These are phyloP conservation scores for Eufriesea mexicana DNA, from an alignment of 1,140 invertebrate genomes.

Conservation along the genomic window DNA sequence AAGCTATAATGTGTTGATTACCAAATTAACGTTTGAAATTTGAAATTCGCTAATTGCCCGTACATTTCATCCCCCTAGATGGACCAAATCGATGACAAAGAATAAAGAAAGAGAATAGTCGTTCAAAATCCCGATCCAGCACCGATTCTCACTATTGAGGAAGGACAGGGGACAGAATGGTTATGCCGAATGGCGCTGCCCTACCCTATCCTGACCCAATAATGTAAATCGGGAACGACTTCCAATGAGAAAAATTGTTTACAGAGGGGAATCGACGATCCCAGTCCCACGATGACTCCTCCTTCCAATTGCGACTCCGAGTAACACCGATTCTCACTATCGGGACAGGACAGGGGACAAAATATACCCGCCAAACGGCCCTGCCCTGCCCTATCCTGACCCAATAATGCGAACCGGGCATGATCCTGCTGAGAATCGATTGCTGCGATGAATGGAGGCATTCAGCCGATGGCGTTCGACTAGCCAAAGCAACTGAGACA, in stretches of 20 bases:
- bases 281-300: not conserved
- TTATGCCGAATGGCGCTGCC: conserved; percentile 39
- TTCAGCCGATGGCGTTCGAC: not conserved
- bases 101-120: not conserved
- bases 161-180: conserved; percentile 51
- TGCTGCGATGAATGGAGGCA: not conserved
- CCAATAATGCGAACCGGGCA: conserved; percentile 50
- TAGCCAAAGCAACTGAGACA: not conserved
- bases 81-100: no score
- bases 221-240: conserved; percentile 40
- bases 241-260: no score
- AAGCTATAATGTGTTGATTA: no score
- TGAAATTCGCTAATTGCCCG: no score
- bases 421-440: not conserved
- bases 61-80: no score
- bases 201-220: conserved; percentile 52
- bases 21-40: no score
- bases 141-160: conserved; percentile 49
- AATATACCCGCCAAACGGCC: conserved; percentile 36
- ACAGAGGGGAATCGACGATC: no score
- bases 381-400: conserved; percentile 53
- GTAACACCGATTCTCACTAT: conserved; percentile 48
- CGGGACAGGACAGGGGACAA: conserved; percentile 53
- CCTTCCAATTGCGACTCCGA: not conserved
- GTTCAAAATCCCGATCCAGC: conserved; percentile 1